These are phyloP conservation scores for Melanogrammus aeglefinus DNA, from an alignment of 2,797 vertebrate species.

Conservation along the genomic window DNA sequence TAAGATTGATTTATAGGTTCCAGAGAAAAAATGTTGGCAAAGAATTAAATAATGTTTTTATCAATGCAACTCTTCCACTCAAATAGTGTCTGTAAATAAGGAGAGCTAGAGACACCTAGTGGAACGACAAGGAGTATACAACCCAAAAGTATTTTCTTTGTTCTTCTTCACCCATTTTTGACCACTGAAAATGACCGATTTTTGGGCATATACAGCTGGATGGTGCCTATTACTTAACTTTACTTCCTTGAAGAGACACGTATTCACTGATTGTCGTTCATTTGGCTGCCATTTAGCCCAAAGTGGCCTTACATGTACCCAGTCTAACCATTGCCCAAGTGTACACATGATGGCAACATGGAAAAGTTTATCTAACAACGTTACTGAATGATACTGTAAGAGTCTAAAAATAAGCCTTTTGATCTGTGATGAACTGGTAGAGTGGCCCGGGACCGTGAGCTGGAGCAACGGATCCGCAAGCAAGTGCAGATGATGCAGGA, in stretches of 20 bases:
- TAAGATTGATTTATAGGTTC: neutral
- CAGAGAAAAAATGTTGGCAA: neutral
- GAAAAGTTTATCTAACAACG: neutral
- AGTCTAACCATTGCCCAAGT: neutral
- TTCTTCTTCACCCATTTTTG: slow-evolving; percentile 39
- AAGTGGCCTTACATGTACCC: neutral
- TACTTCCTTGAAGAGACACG: neutral
- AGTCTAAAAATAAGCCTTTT: neutral
- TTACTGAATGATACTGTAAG: neutral
- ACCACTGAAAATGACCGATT: slow-evolving; percentile 14
- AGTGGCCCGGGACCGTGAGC: slow-evolving; percentile 35
- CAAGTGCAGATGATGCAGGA: slow-evolving; percentile 60
- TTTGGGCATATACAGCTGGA: neutral
- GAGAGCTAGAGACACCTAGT: slow-evolving; percentile 62
- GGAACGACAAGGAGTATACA: slow-evolving; percentile 42
- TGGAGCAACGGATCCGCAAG: slow-evolving; percentile 53
- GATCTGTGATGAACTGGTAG: slow-evolving; percentile 42
- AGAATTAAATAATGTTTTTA: neutral
- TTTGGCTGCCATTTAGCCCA: neutral
- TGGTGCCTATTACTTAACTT: neutral
- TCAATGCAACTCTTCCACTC: neutral
- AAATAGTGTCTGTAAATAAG: neutral
- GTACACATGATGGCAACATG: neutral
- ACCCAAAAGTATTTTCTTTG: slow-evolving; percentile 48
- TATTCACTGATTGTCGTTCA: neutral